These are phyloP conservation scores for Latrodectus elegans DNA, from an alignment of 2,888 invertebrate species.

Conservation along the genomic window DNA sequence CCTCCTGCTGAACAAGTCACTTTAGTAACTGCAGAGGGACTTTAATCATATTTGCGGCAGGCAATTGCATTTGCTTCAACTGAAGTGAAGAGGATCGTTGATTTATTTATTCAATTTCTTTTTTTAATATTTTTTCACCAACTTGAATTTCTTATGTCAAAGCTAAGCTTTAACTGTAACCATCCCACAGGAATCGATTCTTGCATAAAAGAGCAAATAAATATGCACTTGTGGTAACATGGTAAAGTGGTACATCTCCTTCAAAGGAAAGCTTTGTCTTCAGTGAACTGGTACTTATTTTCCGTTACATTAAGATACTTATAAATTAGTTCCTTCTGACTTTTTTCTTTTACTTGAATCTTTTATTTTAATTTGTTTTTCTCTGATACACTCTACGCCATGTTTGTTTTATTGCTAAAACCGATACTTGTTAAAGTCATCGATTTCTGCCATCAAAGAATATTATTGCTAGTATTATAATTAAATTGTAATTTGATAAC, in stretches of 20 bases:
- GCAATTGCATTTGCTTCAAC: slow-evolving; percentile 58
- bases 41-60: slow-evolving; percentile 67
- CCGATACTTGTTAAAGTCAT: too few species aligned
- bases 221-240: slow-evolving; percentile 22
- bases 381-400: not conserved
- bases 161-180: slow-evolving; percentile 33
- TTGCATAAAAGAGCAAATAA: slow-evolving; percentile 47
- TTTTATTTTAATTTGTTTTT: slow-evolving; percentile 8
- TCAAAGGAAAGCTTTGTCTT: slow-evolving; percentile 4
- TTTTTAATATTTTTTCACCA: not conserved
- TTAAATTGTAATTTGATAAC: too few species aligned
- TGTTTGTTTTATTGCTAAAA: too few species aligned
- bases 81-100: slow-evolving; percentile 52
- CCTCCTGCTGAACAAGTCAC: slow-evolving; percentile 4
- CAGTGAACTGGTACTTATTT: not conserved
- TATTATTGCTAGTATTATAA: too few species aligned
- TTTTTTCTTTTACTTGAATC: slow-evolving; percentile 15
- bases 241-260: slow-evolving; percentile 33
- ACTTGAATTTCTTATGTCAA: too few species aligned
- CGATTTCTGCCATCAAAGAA: too few species aligned
- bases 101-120: slow-evolving; percentile 52
- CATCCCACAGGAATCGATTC: slow-evolving; percentile 32
- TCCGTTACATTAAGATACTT: slow-evolving; percentile 36
- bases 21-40: slow-evolving; percentile 52
- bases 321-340: slow-evolving; percentile 19